Evolutionary conservation across 2,888 invertebrate species (phyloP), one percentile per base, ranked within the genome.

Genomic region (Philaethria dido): DNA sequence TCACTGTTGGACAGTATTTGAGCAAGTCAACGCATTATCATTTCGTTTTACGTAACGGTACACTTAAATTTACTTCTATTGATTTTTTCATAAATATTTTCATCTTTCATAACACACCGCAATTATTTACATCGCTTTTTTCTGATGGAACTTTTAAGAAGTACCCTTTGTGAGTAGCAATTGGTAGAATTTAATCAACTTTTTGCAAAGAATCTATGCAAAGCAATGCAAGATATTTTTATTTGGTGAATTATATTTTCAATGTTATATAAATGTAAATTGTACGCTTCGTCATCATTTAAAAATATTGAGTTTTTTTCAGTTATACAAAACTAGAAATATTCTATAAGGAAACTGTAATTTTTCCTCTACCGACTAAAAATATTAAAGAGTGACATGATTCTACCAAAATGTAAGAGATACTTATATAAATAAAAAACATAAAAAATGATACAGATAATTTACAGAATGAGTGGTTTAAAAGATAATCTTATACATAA

Each of bases 1-100:
- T 25, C 62, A 50, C 25, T 42, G 50, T 48, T 62, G 62, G 45
- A 47, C 33, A 50, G 33, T 44, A 39, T 39, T 33, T 59, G 42
- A 39, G 29, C 59, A 60, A 39, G 59, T 57, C 47, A 14, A 50
- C 14, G 47, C 22, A 29, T 57, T 16, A 14, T 33, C 44, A 20
- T 44, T 33, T 44, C 45, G 18, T 39, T 57, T 42, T 25, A 42
- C 25, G 22, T 22, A 39, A 42, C 57, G 42, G 57, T 57, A 57
- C 4, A 22, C 11, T 22, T 25, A 42, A 57, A 57, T 22, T n/a
- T 22, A n/a, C 42, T n/a, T 57, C n/a, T 42, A 42, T 57, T 57
- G 39, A 22, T 57, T 57, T 42, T 39, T 42, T 42, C 20, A 9
- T n/a, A 39, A 22, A 57, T 42, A 55, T 55, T 39, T 14, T 55